Base-by-base conservation (phyloP, 2,888 invertebrate species). In the Nomada fucata region DNA sequence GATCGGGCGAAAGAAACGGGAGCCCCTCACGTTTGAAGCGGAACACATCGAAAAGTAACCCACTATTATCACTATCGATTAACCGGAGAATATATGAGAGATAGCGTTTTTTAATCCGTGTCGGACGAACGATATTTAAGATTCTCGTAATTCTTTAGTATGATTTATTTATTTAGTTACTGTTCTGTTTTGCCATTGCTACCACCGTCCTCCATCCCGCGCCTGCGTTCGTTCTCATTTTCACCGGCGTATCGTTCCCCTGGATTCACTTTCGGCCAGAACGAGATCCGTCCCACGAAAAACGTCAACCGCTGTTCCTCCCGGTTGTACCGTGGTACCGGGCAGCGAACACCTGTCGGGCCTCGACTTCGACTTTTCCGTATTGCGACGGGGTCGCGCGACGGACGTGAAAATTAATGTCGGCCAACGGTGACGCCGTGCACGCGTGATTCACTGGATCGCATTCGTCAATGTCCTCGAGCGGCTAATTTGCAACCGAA, bases 31-130 rank as follows among this genome's bases (percentile, higher is more conserved):
- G 7, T 13, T n/a, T 44, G 55, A 78, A 82, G 82, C 74, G 76
- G 69, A 84, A 80, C 79, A 74, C 76, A 80, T 83, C 74, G 69
- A 82, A 84, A 77, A 60, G 70, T 71, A 71, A 77, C 65, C 72
- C 59, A 70, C 83, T 78, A 82, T 67, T 83, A 78, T 64, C 63
- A 60, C 73, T 81, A 72, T 72, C 72, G 69, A 70, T 67, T 82
- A 73, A 82, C 70, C 74, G 72, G 65, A 71, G 63, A 80, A 47
- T 80, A 80, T 71, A 71, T 70, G 71, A 61, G 69, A 52, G 36
- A 70, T 69, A 70, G 4, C 13, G n/a, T 59, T n/a, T 26, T 59
- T 70, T 63, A 80, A 80, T 72, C 75, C 29, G 29, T 52, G 26
- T 44, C 55, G 65, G 65, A 57, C 71, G 79, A 67, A 61, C 76